phyloP scores from a whole-genome alignment of 2,888 invertebrate genomes.

The Eumerus sabulonum region DNA sequence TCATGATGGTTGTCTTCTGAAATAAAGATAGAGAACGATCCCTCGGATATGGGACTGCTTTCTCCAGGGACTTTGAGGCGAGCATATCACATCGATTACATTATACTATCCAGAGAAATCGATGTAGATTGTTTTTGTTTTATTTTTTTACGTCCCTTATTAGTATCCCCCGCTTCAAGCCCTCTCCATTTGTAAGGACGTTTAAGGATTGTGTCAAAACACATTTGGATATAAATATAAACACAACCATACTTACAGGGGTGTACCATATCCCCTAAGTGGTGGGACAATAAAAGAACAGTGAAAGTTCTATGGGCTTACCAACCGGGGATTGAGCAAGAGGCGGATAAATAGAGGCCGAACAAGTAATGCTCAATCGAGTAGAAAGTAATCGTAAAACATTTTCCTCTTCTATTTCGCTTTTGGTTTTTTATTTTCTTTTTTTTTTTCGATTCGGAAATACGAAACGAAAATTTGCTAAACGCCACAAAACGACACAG shows the following conservation, averaged over 20 bases:
- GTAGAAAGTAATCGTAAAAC: constrained; percentile 62
- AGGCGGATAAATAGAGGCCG: background rate
- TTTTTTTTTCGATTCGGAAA: constrained; percentile 41
- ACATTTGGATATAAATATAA: constrained; percentile 51
- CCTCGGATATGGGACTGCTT: constrained; percentile 20
- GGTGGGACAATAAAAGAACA: background rate
- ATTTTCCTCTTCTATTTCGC: constrained; percentile 1
- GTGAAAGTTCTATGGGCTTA: background rate
- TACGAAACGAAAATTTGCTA: constrained; percentile 63
- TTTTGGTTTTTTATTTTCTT: no score
- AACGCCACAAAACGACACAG: constrained; percentile 42
- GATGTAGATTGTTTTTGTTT: constrained; percentile 67
- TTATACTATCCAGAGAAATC: constrained; percentile 64
- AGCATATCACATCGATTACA: constrained; percentile 58
- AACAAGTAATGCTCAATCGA: constrained; percentile 57
- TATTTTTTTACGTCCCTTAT: constrained; percentile 39
- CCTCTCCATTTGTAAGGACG: constrained; percentile 48
- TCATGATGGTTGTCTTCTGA: constrained; percentile 39
- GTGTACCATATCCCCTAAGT: background rate
- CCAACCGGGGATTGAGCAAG: background rate
- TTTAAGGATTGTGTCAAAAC: constrained; percentile 63
- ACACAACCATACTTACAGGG: constrained; percentile 1
- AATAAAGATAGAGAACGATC: constrained; percentile 39
- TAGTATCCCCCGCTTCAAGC: constrained; percentile 21
- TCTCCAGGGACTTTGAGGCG: constrained; percentile 9